These are phyloP conservation scores for Oxytorus armatus DNA, from an alignment of 2,888 invertebrate species.

Conservation along the genomic window DNA sequence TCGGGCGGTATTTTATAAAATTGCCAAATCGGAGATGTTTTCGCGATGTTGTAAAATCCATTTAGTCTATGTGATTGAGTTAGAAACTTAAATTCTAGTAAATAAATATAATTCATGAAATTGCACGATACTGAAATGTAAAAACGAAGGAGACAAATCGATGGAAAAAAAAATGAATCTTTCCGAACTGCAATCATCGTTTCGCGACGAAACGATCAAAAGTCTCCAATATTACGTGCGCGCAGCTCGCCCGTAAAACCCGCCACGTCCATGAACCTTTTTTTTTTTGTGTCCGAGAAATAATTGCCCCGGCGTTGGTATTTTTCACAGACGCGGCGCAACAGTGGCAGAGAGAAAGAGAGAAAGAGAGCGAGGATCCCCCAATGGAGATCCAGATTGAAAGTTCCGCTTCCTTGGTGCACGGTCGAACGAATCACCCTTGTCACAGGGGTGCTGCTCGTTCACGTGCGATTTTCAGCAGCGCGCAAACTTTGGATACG, in stretches of 20 bases:
- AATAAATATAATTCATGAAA: not conserved
- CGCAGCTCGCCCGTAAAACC: conserved; percentile 43
- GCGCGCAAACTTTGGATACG: conserved; percentile 46
- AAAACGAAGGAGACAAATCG: not conserved
- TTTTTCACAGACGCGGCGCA: conserved; percentile 41
- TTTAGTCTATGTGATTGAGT: not conserved
- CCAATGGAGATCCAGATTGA: conserved; percentile 48
- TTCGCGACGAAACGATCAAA: conserved; percentile 38
- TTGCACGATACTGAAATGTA: not conserved
- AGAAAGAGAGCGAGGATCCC: conserved; percentile 2
- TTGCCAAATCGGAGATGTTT: not conserved
- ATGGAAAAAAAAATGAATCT: not conserved
- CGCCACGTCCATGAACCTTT: conserved; percentile 1
- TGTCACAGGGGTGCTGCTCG: conserved; percentile 44
- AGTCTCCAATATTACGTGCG: conserved; percentile 39
- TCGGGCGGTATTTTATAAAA: conserved; percentile 18
- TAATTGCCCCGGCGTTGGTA: conserved; percentile 52
- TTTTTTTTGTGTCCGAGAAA: conserved; percentile 44
- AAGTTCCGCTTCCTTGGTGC: conserved; percentile 57
- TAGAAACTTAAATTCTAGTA: not conserved
- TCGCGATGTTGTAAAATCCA: not conserved
- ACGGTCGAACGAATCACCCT: conserved; percentile 50
- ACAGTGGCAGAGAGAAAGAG: conserved; percentile 8
- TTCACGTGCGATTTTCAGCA: conserved; percentile 45
- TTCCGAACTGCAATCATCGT: conserved; percentile 12